A percentile compares a stretch with the other conserved stretches of the same genome.
phyloP scores from a whole-genome alignment of 2,797 vertebrate species.

The Sebastes umbrosus region DNA sequence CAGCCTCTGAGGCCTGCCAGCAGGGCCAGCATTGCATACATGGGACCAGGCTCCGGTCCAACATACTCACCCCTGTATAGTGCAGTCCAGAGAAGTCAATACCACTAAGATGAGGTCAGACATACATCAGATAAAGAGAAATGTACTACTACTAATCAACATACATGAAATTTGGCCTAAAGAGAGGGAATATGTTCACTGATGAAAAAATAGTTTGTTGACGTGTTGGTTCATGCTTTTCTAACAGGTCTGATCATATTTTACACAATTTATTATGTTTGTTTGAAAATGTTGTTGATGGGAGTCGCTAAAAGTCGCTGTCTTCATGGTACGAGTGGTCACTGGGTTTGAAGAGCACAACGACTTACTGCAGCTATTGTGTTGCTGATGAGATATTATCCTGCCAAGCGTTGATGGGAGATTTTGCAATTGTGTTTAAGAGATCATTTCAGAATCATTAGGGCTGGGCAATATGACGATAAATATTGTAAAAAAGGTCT shows the following conservation, averaged over 20 bases:
- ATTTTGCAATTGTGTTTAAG: background rate
- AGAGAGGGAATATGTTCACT: background rate
- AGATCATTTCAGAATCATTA: background rate
- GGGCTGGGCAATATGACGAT: too few relatives aligned
- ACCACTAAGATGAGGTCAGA: background rate
- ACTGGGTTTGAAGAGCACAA: slow-evolving; percentile 25
- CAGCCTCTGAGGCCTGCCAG: slow-evolving; percentile 77
- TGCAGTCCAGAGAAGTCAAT: slow-evolving; percentile 79
- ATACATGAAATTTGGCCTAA: background rate
- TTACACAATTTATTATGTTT: background rate
- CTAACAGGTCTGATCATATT: background rate
- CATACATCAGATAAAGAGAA: background rate
- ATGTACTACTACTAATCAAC: background rate
- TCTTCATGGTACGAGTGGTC: background rate
- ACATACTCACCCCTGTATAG: slow-evolving; percentile 78
- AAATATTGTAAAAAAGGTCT: too few relatives aligned
- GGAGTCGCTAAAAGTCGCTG: background rate
- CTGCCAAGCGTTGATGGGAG: background rate
- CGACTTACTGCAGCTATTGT: background rate
- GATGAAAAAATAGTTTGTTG: background rate
- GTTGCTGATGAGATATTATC: background rate
- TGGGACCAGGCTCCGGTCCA: slow-evolving; percentile 74
- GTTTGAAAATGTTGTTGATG: background rate
- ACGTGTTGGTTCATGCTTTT: background rate
- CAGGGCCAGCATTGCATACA: slow-evolving; percentile 70